phyloP scores from a whole-genome alignment of 2,113 vertebrate species.

The Crocuta crocuta region DNA sequence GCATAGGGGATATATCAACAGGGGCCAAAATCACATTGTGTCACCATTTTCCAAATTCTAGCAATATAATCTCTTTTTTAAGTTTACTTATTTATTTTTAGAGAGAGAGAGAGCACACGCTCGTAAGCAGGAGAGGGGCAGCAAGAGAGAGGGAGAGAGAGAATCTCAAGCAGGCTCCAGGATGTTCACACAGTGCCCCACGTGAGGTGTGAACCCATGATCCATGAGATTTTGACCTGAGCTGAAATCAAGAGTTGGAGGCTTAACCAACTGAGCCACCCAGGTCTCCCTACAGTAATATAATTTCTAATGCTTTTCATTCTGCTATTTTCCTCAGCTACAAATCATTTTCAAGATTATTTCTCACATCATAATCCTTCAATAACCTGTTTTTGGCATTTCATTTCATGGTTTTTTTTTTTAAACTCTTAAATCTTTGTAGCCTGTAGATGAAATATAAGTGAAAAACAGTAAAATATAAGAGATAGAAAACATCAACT shows the following conservation, averaged over 20 bases:
- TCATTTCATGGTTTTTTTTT: slow-evolving; percentile 7
- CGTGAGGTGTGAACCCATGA: too few relatives aligned
- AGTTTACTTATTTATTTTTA: too few relatives aligned
- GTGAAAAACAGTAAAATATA: slow-evolving; percentile 54
- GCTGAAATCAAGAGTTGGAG: too few relatives aligned
- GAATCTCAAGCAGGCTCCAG: too few relatives aligned
- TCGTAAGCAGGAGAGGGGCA: too few relatives aligned
- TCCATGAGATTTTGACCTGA: too few relatives aligned
- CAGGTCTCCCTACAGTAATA: neutral
- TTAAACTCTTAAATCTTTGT: slow-evolving; percentile 30
- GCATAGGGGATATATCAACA: rapidly evolving
- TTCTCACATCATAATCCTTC: slow-evolving; percentile 39
- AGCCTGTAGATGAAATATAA: slow-evolving; percentile 33
- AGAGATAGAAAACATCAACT: slow-evolving; percentile 58
- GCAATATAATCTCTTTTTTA: neutral
- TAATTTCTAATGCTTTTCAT: neutral
- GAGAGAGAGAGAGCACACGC: too few relatives aligned
- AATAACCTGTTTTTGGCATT: slow-evolving; percentile 44
- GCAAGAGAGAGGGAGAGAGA: too few relatives aligned
- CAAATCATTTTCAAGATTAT: neutral
- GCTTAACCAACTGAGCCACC: too few relatives aligned
- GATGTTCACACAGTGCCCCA: too few relatives aligned
- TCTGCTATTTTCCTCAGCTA: neutral
- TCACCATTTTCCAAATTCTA: slow-evolving; percentile 18
- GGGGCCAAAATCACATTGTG: neutral